phyloP scores from a whole-genome alignment of 2,888 invertebrate genomes.

The Pseudoips prasinana region DNA sequence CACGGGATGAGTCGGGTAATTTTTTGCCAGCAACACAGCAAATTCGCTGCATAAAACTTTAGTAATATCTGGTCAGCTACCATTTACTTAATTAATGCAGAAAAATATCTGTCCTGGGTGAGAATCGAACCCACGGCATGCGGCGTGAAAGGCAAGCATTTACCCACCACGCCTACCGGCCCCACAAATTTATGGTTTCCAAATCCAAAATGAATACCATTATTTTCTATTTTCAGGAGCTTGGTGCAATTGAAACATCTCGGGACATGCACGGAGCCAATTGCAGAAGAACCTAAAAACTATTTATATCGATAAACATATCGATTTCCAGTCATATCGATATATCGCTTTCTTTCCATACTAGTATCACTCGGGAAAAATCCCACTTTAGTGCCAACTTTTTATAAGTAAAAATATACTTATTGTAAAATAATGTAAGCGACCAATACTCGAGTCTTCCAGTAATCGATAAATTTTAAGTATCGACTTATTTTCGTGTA shows the following conservation, averaged over 20 bases:
- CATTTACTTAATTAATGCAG: too few relatives aligned
- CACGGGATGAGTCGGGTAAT: too few relatives aligned
- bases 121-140: too few relatives aligned
- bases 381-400: conserved; percentile 65
- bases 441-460: conserved; percentile 49
- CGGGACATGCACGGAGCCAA: conserved; percentile 92
- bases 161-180: too few relatives aligned
- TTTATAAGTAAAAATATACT: conserved; percentile 35
- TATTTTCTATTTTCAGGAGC: conserved; percentile 66
- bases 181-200: too few relatives aligned
- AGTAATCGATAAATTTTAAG: conserved; percentile 33
- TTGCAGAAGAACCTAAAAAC: conserved; percentile 92
- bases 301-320: conserved; percentile 86
- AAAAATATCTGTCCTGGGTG: too few relatives aligned
- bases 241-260: conserved; percentile 89
- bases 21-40: too few relatives aligned
- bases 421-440: conserved; percentile 37
- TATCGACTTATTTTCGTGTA: conserved; percentile 19
- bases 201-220: too few relatives aligned
- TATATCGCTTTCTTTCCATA: conserved; percentile 49
- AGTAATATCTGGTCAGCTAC: too few relatives aligned
- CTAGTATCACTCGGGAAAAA: conserved; percentile 35
- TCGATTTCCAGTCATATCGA: conserved; percentile 43
- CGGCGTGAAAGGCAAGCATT: too few relatives aligned
- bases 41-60: too few relatives aligned